Percentiles rank a stretch among this genome's conserved stretches.
Evolutionary conservation across 2,888 invertebrate genomes (phyloP).

Genomic region (Portevinia maculata): DNA sequence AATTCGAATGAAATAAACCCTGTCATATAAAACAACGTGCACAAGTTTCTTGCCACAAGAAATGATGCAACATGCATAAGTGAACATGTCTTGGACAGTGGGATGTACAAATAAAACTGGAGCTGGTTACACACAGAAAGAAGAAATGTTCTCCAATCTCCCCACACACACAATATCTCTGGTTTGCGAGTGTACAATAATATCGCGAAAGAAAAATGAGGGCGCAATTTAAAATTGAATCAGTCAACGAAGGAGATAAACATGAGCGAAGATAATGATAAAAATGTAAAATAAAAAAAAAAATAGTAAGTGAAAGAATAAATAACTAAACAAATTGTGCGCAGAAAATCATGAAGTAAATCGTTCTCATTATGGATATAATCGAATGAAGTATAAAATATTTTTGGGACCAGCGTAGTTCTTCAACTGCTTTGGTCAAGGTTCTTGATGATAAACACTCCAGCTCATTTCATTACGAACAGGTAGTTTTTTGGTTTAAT

Average conservation of each 20-base stretch:
- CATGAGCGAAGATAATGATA: slow-evolving; percentile 26
- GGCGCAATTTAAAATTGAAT: slow-evolving; percentile 49
- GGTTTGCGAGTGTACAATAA: background rate
- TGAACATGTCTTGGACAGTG: background rate
- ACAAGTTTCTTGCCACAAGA: slow-evolving; percentile 1
- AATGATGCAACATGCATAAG: slow-evolving; percentile 1
- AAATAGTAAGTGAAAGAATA: slow-evolving; percentile 11
- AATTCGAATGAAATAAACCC: slow-evolving; percentile 28
- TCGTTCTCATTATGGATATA: background rate
- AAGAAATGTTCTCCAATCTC: background rate
- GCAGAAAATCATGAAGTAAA: slow-evolving; percentile 12
- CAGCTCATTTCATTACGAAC: no score
- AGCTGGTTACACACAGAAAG: background rate
- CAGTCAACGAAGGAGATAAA: slow-evolving; percentile 31
- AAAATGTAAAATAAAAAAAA: slow-evolving; percentile 22
- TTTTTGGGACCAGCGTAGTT: no score
- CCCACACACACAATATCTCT: background rate
- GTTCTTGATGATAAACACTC: no score
- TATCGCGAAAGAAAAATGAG: slow-evolving; percentile 32
- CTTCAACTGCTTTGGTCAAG: no score
- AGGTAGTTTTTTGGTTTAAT: no score
- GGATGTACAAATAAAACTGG: background rate
- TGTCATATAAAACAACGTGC: slow-evolving; percentile 3
- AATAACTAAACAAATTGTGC: slow-evolving; percentile 13
- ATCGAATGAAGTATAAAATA: no score